Evolutionary conservation across 2,888 invertebrate species (phyloP), one percentile per base, ranked within the genome.

Genomic region (Drosophila yooni): DNA sequence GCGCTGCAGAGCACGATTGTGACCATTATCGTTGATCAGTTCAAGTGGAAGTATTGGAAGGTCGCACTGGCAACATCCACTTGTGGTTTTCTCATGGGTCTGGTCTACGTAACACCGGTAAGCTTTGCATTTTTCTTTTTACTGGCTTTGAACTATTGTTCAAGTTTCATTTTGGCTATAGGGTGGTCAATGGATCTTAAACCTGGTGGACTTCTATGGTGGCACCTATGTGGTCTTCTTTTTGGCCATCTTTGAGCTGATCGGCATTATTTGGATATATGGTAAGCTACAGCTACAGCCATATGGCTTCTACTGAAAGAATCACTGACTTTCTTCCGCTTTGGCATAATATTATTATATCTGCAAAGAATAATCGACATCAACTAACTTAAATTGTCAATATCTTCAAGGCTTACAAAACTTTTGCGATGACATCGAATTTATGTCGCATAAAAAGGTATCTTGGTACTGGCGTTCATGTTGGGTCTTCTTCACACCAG

Each of bases 81-180:
- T 0, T 67, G 92, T 7, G 95, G 96, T 2, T 97, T 96, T 83
- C 88, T 94, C 0, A 76, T 95, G 58, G 96, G 97, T 10, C 94
- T 97, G 7, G 91, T 96, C 53, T 97, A 96, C 85, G 94, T 96
- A 6, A 97, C 97, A 18, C 97, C 96, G 75, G 97, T 96, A 93
- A 43, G 82, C 94, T 2, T 15, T 4, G 8, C 2, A 46, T 21
- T 15, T 46, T 2, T 10, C 10, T 10, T 8, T 46, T 0, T 7
- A 8, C 8, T 25, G 25, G 1, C 18, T 27, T 53, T 34, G 15
- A 31, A 21, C 15, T 25, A 4, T 0, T 18, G 5, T 7, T 48
- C 5, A 1, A 7, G 7, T 34, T 15, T 3, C 25, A 2, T 29
- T n/a, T 21, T 34, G 27, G 2, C 2, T 1, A 1, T 71, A 95